These are phyloP conservation scores for Eilema caniola DNA, from an alignment of 2,888 invertebrate species.

Conservation along the genomic window DNA sequence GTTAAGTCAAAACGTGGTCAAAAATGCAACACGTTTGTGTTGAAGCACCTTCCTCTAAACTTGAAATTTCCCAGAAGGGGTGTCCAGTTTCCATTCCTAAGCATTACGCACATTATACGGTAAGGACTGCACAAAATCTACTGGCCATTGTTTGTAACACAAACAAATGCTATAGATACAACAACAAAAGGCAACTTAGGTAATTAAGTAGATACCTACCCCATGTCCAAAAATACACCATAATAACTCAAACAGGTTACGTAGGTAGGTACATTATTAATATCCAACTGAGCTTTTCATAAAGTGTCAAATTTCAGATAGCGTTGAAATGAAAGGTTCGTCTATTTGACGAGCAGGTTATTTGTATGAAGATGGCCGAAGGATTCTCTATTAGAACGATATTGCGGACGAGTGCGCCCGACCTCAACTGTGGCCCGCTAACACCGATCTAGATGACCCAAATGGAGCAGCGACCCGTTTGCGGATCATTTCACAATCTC, in stretches of 20 bases:
- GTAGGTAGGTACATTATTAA: not conserved
- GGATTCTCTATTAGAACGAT: conserved; percentile 54
- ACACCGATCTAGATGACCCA: conserved; percentile 72
- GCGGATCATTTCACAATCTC: conserved; percentile 67
- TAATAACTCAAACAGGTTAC: not conserved
- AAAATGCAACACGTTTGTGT: too few species aligned
- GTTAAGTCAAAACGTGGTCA: too few species aligned
- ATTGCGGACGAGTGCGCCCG: conserved; percentile 59
- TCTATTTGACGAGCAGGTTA: conserved; percentile 24
- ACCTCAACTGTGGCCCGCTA: conserved; percentile 62
- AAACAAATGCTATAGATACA: not conserved
- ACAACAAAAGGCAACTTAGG: not conserved
- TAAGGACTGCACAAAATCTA: too few species aligned
- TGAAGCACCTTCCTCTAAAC: not conserved
- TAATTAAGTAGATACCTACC: too few species aligned
- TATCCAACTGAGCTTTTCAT: conserved; percentile 19
- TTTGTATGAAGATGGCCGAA: conserved; percentile 37
- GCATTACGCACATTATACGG: too few species aligned
- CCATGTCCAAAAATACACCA: not conserved
- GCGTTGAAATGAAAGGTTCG: conserved; percentile 29
- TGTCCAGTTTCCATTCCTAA: too few species aligned
- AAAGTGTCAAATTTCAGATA: conserved; percentile 28
- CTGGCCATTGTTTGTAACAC: too few species aligned
- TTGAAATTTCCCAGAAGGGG: not conserved
- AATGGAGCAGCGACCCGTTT: conserved; percentile 68